Evolutionary conservation across 1,140 invertebrate genomes (phyloP), one percentile per base, ranked within the genome.

Genomic region (Sesamia nonagrioides): DNA sequence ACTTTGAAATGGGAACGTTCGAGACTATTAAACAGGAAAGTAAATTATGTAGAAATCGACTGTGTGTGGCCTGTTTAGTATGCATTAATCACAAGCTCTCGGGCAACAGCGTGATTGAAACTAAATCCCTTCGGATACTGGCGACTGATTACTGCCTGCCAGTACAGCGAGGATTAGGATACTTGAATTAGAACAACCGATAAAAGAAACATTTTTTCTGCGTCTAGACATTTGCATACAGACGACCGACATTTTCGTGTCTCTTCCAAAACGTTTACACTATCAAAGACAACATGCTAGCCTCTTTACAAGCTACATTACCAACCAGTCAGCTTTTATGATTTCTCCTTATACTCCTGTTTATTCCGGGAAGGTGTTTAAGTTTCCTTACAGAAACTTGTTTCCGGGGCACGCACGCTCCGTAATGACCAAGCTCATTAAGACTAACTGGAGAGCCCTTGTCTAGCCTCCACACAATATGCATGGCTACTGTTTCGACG

Each of bases 31-130:
- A 75, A 50, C 61, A 75, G 61, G 61, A 81, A 81, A 78, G 61
- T 78, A 78, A 78, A 81, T 81, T 78, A 75, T 78, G 52, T 75
- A 71, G 77, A 81, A 78, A 81, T 68, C 50, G 76, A 60, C 80
- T 78, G 56, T 79, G 77, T 82, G 81, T 81, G 79, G 58, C 80
- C 91, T 91, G 86, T 89, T 92, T 92, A 92, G 91, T 92, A 92
- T 92, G 91, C 91, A 92, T 92, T 91, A 91, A 91, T 92, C 87
- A 91, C 86, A 66, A 80, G 80, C 82, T 84, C 80, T 82, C 84
- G 85, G 81, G 78, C 86, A 84, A 78, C 81, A 66, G 63, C 88
- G 82, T 92, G 91, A 92, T 92, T 92, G 91, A 91, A 91, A 91
- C 88, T 91, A 89, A 91, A 92, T 91, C 90, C 91, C 80, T 79